Base-by-base conservation (phyloP, 92 coral and sea anemone genomes). In the Zoanthus sansibaricus region DNA sequence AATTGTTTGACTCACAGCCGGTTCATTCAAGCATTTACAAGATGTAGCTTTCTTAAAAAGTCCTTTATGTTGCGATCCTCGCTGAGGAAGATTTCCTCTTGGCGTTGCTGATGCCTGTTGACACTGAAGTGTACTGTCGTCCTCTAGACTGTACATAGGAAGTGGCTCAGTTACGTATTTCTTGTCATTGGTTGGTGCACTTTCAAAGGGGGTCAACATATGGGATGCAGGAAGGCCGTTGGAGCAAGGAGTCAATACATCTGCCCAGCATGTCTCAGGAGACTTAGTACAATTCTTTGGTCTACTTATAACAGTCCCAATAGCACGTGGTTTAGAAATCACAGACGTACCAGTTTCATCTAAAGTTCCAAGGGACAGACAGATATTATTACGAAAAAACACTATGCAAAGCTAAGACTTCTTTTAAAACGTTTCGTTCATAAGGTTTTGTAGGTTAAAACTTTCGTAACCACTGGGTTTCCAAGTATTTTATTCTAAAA, bases 201-300 rank as follows among this genome's bases (percentile, higher is more conserved):
- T 51, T 31, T 64, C 70, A 6, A 13, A 45, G 85, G 85, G 85
- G 75, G 85, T 80, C 61, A 80, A 25, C 6, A 45, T 17, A 68
- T 80, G 74, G 6, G 75, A 16, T 54, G 47, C 31, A 31, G 64
- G 25, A 6, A 18, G 9, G 12, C 61, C 15, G 30, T 48, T 62
- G 32, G 42, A 37, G 45, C 75, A 59, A 52, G 85, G 85, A 52
- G 85, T 64, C 59, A 80, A 72, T 21, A 80, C 16, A 20, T 64
- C 85, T 64, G 85, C 75, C 85, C 85, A 80, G 56, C 85, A 48
- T 18, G 74, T 0, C 75, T 67, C 74, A 44, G 85, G 62, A 25
- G 47, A 51, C 15, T 47, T 67, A 13, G 61, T 46, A 6, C 59
- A 33, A 13, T 42, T 80, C 20, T 25, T 47, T 66, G 74, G 51